phyloP scores from a whole-genome alignment of 2,888 invertebrate genomes.

The Scaptomyza cyrtandrae region DNA sequence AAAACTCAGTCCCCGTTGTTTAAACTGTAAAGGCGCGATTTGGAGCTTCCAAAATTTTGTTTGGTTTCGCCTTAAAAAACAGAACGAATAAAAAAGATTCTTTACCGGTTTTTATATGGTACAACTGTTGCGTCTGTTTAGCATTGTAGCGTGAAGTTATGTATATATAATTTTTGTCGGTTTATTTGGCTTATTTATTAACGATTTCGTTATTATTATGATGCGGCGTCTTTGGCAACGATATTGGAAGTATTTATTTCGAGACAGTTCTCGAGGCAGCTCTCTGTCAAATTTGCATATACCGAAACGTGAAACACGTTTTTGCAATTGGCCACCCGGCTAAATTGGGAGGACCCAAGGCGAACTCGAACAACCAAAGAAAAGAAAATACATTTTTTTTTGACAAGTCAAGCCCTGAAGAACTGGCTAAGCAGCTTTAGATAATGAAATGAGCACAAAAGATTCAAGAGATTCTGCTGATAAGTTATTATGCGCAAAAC shows the following conservation, averaged over 20 bases:
- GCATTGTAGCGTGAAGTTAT: constrained; percentile 69
- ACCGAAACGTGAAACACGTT: constrained; percentile 58
- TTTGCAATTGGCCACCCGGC: constrained; percentile 53
- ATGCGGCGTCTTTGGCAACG: constrained; percentile 43
- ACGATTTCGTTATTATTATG: constrained; percentile 66
- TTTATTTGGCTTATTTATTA: constrained; percentile 64
- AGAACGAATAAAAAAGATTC: constrained; percentile 23
- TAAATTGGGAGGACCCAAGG: constrained; percentile 18
- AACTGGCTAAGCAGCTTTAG: constrained; percentile 38
- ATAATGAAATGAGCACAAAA: constrained; percentile 25
- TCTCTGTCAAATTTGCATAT: constrained; percentile 38
- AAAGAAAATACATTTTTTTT: background rate
- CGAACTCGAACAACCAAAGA: constrained; percentile 3
- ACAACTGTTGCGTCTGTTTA: constrained; percentile 61
- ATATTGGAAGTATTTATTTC: constrained; percentile 7
- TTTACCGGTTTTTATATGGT: constrained; percentile 67
- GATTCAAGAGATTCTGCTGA: constrained; percentile 20
- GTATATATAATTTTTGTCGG: constrained; percentile 12
- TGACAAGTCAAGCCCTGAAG: constrained; percentile 1
- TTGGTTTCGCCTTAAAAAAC: constrained; percentile 13
- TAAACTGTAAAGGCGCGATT: constrained; percentile 21
- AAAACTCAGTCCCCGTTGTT: constrained; percentile 11
- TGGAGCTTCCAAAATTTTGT: constrained; percentile 33
- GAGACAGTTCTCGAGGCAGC: constrained; percentile 33
- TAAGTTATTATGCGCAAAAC: constrained; percentile 20